phyloP scores from a whole-genome alignment of 2,113 vertebrate genomes.

The Ciconia maguari region DNA sequence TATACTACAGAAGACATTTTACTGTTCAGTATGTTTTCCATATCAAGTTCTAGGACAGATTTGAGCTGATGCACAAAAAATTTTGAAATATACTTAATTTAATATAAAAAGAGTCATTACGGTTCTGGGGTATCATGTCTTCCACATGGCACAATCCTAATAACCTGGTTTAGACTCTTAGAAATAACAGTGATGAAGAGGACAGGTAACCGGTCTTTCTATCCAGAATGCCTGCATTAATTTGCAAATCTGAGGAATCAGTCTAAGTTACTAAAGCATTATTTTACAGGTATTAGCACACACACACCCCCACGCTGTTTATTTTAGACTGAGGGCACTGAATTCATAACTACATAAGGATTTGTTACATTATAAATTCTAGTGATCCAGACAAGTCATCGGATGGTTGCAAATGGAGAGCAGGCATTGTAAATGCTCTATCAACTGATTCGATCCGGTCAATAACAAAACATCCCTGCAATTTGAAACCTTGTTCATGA shows the following conservation, averaged over 20 bases:
- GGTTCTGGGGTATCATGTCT: background rate
- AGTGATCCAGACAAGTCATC: background rate
- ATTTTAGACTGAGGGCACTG: background rate
- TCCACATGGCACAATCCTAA: background rate
- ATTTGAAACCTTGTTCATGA: background rate
- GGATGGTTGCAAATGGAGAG: background rate
- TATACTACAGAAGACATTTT: background rate
- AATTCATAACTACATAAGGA: background rate
- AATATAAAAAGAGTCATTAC: background rate
- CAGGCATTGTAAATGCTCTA: background rate
- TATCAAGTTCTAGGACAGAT: background rate
- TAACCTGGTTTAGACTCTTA: background rate
- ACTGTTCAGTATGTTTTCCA: background rate
- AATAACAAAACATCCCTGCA: background rate
- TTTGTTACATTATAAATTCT: background rate
- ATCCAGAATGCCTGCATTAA: background rate
- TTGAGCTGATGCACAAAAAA: background rate
- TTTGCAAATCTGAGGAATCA: background rate
- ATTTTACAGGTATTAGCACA: background rate
- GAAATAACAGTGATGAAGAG: background rate
- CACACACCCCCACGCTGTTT: background rate
- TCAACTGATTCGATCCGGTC: fast-evolving
- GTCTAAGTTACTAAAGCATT: background rate
- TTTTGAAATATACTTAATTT: background rate
- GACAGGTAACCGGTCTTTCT: background rate